Evolutionary conservation across 2,797 vertebrate genomes (phyloP), one percentile per base, ranked within the genome.

Genomic region (Calcarius lapponicus): DNA sequence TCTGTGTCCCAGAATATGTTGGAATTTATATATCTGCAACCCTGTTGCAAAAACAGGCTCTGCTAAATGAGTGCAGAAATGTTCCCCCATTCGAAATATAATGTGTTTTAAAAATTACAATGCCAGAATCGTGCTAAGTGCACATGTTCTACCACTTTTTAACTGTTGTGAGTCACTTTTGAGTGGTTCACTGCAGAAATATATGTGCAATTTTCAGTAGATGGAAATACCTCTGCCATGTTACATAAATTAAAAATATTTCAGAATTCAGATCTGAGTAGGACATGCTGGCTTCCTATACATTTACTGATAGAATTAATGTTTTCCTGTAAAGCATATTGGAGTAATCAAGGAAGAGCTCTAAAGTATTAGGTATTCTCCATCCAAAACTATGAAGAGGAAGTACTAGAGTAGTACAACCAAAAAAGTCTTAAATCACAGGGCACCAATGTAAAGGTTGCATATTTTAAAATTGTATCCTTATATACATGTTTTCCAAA

Each of bases 201-300:
- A 53, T n/a, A 84, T 48, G 29, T 73, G 75, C 22, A 83, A 70
- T 72, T 90, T 93, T 86, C 65, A 38, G 75, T 69, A 43, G 75
- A 69, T 78, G 69, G 81, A 96, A 93, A 93, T 83, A 87, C 42
- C 58, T 69, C n/a, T 95, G 86, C 58, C 69, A 66, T 78, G 61
- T 78, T 94, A 91, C 50, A 80, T 78, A 92, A 95, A 88, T 80
- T 22, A 54, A 72, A 91, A 85, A 32, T 71, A 71, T 69, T 87
- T 88, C 54, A 93, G 36, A 78, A 88, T 86, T 67, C 65, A 92
- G 25, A 61, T 65, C 19, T 50, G 81, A 93, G 45, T 10, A 70
- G 18, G 21, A 19, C 29, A 53, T 87, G 13, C 16, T 84, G 75
- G 13, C 40, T 90, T 86, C 7, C 40, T 16, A 29, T 89, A n/a